These are phyloP conservation scores for Thunnus maccoyii DNA, from an alignment of 2,113 vertebrate genomes.

Conservation along the genomic window DNA sequence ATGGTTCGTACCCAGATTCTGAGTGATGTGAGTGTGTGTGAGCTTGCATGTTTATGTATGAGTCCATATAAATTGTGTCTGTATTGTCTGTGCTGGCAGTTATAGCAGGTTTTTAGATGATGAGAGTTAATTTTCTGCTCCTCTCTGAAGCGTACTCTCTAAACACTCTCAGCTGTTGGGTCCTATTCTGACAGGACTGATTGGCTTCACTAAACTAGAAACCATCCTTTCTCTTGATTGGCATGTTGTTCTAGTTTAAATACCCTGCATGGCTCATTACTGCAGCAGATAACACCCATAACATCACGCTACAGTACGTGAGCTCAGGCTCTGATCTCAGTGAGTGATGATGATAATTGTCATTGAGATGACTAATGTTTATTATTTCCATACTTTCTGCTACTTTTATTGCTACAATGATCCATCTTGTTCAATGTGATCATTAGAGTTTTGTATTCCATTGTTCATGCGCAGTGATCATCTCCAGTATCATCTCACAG, in stretches of 20 bases:
- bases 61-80: slow-evolving; percentile 35
- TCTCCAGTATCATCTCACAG: slow-evolving; percentile 9
- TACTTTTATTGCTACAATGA: slow-evolving; percentile 30
- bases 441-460: slow-evolving; percentile 16
- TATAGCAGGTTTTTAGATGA: slow-evolving; percentile 43
- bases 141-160: slow-evolving; percentile 14
- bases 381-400: slow-evolving; percentile 54
- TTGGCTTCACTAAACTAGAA: slow-evolving; percentile 51
- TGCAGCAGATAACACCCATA: slow-evolving; percentile 46
- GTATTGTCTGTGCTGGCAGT: slow-evolving; percentile 42
- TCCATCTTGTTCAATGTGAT: slow-evolving; percentile 7
- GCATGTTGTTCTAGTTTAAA: slow-evolving; percentile 54
- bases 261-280: slow-evolving; percentile 46
- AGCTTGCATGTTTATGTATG: slow-evolving; percentile 49
- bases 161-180: slow-evolving; percentile 68
- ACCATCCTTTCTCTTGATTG: slow-evolving; percentile 40
- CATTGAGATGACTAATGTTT: slow-evolving; percentile 20
- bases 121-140: slow-evolving; percentile 45
- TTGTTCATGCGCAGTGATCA: slow-evolving; percentile 18
- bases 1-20: slow-evolving; percentile 25
- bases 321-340: slow-evolving; percentile 25
- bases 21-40: slow-evolving; percentile 30
- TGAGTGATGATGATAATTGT: slow-evolving; percentile 38
- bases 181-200: slow-evolving; percentile 31
- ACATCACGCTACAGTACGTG: slow-evolving; percentile 28